Conservation (phyloP, 2,113 vertebrate genomes). For the Atrichornis clamosus region DNA sequence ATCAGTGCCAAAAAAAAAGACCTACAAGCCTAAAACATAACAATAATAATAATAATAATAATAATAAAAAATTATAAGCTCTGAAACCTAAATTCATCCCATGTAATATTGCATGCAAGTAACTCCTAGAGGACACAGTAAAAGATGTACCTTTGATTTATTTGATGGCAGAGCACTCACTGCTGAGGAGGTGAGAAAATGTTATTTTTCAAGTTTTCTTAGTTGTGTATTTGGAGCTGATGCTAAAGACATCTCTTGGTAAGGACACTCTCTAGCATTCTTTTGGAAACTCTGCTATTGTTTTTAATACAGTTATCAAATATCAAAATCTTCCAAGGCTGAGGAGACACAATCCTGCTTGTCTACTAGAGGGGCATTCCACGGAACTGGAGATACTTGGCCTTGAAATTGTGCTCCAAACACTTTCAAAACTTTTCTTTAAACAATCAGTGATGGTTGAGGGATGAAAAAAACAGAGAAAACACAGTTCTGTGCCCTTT, state of each 20-base stretch:
- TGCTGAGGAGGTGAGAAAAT: neutral
- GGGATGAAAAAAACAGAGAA: neutral
- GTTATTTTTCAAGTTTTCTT: neutral
- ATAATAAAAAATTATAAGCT: no score
- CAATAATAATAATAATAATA: no score
- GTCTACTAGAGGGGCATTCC: neutral
- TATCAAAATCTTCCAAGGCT: neutral
- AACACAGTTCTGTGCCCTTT: neutral
- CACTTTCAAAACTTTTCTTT: neutral
- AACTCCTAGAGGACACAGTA: neutral
- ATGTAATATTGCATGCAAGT: neutral
- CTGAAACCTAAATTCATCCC: neutral
- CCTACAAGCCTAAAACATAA: neutral
- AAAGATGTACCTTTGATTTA: neutral
- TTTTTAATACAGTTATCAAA: neutral
- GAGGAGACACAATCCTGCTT: neutral
- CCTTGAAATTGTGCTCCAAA: neutral
- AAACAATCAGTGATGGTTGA: rapidly evolving
- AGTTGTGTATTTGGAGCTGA: neutral
- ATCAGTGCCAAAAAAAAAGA: neutral
- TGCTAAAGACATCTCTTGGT: neutral
- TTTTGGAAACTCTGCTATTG: neutral
- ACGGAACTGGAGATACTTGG: neutral
- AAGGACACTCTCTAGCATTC: neutral
- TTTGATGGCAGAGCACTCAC: neutral